Evolutionary conservation across 2,797 vertebrate genomes (phyloP).

Genomic region (Thaleichthys pacificus): DNA sequence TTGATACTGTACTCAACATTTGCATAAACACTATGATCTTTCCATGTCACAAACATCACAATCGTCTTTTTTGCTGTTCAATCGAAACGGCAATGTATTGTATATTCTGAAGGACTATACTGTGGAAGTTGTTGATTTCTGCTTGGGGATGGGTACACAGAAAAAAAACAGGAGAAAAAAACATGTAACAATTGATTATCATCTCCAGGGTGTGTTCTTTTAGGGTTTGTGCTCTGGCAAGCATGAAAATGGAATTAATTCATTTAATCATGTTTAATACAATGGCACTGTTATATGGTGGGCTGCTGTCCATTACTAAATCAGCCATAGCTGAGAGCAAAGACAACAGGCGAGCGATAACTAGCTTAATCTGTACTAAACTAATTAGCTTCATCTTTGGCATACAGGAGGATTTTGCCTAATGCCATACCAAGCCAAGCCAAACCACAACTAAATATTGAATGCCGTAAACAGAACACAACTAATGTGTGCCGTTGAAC

Average conservation of each 20-base stretch:
- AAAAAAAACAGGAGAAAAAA: too few species aligned
- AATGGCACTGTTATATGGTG: conserved; percentile 4
- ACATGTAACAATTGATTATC: conserved; percentile 16
- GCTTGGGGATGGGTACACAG: conserved; percentile 8
- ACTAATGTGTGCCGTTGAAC: conserved; percentile 1
- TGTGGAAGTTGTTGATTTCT: conserved; percentile 38
- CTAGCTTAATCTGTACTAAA: conserved; percentile 8
- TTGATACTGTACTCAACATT: too few species aligned
- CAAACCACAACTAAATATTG: background rate
- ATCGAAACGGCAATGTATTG: too few species aligned
- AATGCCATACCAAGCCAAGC: background rate
- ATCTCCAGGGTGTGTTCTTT: conserved; percentile 24
- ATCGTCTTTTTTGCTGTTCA: conserved; percentile 42
- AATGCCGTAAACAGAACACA: background rate
- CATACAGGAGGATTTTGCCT: background rate
- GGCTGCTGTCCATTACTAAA: background rate
- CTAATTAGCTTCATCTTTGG: conserved; percentile 5
- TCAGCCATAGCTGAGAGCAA: conserved; percentile 14
- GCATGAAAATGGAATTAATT: conserved; percentile 29
- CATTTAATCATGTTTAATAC: conserved; percentile 17
- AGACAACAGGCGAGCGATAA: conserved; percentile 15
- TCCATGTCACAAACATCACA: conserved; percentile 14
- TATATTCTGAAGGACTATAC: background rate
- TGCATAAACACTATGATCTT: background rate
- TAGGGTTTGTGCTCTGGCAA: conserved; percentile 14